These are phyloP conservation scores for Myopa tessellatipennis DNA, from an alignment of 2,888 invertebrate species.

Conservation along the genomic window DNA sequence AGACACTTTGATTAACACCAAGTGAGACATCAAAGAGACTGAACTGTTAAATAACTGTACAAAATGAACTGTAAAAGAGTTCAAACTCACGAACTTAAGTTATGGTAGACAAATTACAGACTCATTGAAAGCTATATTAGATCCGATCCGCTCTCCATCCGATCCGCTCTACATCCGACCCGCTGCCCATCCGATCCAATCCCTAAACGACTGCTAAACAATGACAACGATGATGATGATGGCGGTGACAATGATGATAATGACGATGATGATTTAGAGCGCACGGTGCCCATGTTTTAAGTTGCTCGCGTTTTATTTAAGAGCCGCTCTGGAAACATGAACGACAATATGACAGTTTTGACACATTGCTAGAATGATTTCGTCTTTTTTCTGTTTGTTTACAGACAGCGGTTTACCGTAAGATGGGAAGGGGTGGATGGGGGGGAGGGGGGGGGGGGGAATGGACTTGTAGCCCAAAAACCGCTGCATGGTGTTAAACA, in stretches of 20 bases:
- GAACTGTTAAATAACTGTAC: not conserved
- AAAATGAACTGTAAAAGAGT: not conserved
- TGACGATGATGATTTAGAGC: not conserved
- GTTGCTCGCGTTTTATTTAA: not conserved
- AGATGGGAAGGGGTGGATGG: not conserved
- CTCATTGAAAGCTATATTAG: not conserved
- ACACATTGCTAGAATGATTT: slow-evolving; percentile 23
- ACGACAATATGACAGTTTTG: slow-evolving; percentile 38
- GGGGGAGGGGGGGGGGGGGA: not conserved
- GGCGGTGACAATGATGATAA: not conserved
- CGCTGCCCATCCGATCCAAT: no score
- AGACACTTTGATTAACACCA: not conserved
- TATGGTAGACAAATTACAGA: not conserved
- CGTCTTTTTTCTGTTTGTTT: not conserved
- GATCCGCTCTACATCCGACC: no score
- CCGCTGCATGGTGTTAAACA: no score
- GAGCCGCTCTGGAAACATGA: not conserved
- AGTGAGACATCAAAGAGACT: not conserved
- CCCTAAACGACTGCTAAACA: slow-evolving; percentile 19
- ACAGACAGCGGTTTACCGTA: no score
- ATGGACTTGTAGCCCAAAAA: not conserved
- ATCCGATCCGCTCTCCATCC: not conserved
- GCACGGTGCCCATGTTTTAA: not conserved
- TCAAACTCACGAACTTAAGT: no score
- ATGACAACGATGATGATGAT: not conserved